Percentiles rank a stretch among this genome's conserved stretches.
Evolutionary conservation across 37 sponge, comb jelly and placozoan genomes (phyloP).

Genomic region (Tethya wilhelma): DNA sequence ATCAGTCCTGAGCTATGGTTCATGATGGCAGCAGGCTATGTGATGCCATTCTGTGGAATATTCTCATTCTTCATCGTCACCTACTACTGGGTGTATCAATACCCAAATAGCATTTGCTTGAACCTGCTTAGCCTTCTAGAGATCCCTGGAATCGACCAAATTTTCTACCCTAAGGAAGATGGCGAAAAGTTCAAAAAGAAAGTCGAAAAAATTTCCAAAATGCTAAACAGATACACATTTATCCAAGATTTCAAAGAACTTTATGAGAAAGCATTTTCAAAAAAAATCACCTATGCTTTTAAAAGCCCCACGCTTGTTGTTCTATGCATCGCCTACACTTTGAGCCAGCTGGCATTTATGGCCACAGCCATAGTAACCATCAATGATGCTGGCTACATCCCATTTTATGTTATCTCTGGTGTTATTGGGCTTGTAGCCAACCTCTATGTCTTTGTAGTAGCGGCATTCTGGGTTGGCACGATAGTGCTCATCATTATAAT

Average conservation of each 20-base stretch:
- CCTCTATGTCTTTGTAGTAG: constrained; percentile 8
- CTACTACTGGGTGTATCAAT: constrained; percentile 19
- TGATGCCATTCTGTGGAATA: not conserved
- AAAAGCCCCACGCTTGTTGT: not conserved
- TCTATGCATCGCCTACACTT: not conserved
- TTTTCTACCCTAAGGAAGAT: not conserved
- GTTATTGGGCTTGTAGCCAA: constrained; percentile 3
- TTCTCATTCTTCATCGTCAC: not conserved
- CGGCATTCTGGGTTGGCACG: not conserved
- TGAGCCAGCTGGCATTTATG: not conserved
- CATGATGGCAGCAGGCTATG: constrained; percentile 7
- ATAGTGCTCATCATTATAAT: not conserved
- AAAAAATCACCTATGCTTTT: constrained; percentile 2
- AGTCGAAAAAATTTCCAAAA: not conserved
- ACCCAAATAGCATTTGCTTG: not conserved
- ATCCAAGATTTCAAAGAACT: not conserved
- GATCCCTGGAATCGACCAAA: not conserved
- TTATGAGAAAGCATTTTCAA: not conserved
- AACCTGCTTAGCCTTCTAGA: constrained; percentile 8
- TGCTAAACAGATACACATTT: too few species aligned
- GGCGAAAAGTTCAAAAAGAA: not conserved
- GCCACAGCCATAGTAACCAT: too few species aligned
- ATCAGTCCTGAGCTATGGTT: constrained; percentile 8
- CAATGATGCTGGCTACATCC: too few species aligned
- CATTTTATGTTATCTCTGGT: not conserved